A percentile compares a stretch with the other conserved stretches of the same genome.
These are phyloP conservation scores for Casuarius casuarius DNA, from an alignment of 2,113 vertebrate genomes.

Conservation along the genomic window DNA sequence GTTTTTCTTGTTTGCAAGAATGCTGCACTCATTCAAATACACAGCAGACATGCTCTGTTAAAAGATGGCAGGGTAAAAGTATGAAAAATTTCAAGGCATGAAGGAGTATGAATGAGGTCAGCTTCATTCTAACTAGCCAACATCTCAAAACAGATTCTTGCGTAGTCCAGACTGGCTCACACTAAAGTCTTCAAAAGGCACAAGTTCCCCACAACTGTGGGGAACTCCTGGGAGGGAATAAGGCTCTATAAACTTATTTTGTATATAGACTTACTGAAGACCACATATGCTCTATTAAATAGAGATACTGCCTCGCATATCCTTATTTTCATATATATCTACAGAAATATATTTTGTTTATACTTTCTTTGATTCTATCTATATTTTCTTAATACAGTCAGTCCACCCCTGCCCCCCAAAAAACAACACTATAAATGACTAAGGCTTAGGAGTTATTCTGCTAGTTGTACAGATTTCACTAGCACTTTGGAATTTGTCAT, in stretches of 20 bases:
- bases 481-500: slow-evolving; percentile 35
- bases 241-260: background rate
- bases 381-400: background rate
- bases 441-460: background rate
- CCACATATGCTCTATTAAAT: background rate
- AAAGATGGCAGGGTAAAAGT: background rate
- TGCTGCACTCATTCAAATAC: background rate
- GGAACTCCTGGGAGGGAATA: background rate
- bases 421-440: background rate
- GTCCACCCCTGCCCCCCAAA: too few species aligned
- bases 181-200: background rate
- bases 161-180: background rate
- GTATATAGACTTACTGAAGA: background rate
- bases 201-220: background rate
- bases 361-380: background rate
- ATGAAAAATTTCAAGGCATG: background rate
- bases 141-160: background rate
- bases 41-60: background rate
- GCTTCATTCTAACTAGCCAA: background rate
- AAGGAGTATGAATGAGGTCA: background rate
- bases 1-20: background rate
- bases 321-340: background rate
- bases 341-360: background rate
- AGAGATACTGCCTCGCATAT: background rate
- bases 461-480: background rate